phyloP scores from a whole-genome alignment of 1,140 invertebrate species.

The Ips nitidus region DNA sequence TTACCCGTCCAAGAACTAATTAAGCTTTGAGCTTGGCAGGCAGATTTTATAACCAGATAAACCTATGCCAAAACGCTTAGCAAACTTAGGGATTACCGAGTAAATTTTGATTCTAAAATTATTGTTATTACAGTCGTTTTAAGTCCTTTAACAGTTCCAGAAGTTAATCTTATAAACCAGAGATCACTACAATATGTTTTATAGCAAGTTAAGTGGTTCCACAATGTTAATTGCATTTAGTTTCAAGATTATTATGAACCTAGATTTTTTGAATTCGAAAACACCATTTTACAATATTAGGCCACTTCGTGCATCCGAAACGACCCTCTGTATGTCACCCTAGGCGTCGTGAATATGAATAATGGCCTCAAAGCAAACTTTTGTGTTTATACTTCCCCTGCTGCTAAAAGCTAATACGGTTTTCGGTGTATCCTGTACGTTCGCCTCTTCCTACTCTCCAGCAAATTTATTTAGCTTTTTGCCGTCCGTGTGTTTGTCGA shows the following conservation, averaged over 20 bases:
- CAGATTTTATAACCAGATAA: constrained; percentile 53
- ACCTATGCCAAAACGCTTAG: constrained; percentile 47
- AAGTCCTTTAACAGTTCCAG: too few relatives aligned
- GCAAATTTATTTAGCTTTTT: neutral
- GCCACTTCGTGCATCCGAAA: constrained; percentile 28
- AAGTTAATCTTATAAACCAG: too few relatives aligned
- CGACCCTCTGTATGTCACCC: constrained; percentile 25
- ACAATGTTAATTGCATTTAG: too few relatives aligned
- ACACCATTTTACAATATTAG: constrained; percentile 35
- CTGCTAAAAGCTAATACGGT: constrained; percentile 30
- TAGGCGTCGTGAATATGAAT: constrained; percentile 27
- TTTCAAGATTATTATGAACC: too few relatives aligned
- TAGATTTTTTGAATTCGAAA: too few relatives aligned
- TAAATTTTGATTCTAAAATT: too few relatives aligned
- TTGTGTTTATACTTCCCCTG: constrained; percentile 33
- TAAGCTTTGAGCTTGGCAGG: constrained; percentile 44
- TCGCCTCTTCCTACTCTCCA: neutral
- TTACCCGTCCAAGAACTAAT: constrained; percentile 49
- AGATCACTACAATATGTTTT: too few relatives aligned
- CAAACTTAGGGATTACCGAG: too few relatives aligned
- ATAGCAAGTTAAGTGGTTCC: too few relatives aligned
- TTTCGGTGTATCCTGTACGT: constrained; percentile 21
- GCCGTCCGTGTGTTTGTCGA: too few relatives aligned
- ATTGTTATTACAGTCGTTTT: too few relatives aligned
- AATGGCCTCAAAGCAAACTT: constrained; percentile 30